Evolutionary conservation across 2,113 vertebrate species (phyloP), one percentile per base, ranked within the genome.

Genomic region (Sinocyclocheilus anophthalmus): DNA sequence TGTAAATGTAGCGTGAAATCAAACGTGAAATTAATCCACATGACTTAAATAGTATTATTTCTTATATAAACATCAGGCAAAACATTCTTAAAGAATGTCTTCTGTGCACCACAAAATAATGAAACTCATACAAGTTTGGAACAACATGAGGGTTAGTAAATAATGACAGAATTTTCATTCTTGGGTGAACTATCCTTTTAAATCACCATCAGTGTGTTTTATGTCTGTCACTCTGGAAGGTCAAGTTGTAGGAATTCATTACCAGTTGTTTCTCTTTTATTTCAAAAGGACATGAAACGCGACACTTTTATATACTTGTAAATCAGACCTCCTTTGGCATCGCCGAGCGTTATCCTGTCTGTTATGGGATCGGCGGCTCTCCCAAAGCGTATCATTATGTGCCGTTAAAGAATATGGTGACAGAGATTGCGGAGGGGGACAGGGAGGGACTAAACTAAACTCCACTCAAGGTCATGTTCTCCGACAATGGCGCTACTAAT

Each of bases 381-480:
- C 83, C 84, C 9, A 88, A 84, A 92, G 91, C 88, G 81, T 87
- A 89, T 92, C 90, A 93, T 93, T 93, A 93, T 91, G 88, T 87
- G 90, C 84, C 88, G 37, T 83, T 91, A 87, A 94, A 94, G 91
- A 93, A 90, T 84, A 90, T 91, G 88, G 91, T 90, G 92, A 92
- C 90, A 91, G 85, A 85, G 84, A 88, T 89, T 83, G 81, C 20
- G 65, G 88, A 70, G 76, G 50, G 72, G 26, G 78, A 33, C 61
- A 24, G 84, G 72, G 67, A 76, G 69, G 82, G 86, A 83, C 83
- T 87, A 75, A 53, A 86, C 90, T 90, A 93, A 94, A 93, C 93
- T 94, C 94, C 91, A 81, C 86, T 95, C 93, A 95, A 95, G 94
- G 95, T 95, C 95, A 94, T 92, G 93, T 94, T 93, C 93, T 90